phyloP scores from a whole-genome alignment of 2,797 vertebrate genomes.

The Poeciliopsis presidionis region DNA sequence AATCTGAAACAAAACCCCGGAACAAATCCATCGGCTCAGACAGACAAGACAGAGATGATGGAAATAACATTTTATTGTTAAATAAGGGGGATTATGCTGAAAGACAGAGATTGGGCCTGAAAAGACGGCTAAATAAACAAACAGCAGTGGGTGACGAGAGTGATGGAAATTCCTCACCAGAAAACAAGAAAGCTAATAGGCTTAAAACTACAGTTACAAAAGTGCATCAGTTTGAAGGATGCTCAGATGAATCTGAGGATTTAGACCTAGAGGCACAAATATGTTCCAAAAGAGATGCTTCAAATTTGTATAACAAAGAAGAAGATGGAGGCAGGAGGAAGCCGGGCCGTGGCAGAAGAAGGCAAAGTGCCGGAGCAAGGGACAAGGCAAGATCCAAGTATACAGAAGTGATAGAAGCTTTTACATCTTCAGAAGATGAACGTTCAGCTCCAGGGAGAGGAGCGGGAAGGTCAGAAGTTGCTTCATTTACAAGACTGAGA shows the following conservation, averaged over 20 bases:
- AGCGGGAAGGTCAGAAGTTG: not conserved
- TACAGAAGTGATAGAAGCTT: slow-evolving; percentile 80
- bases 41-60: slow-evolving; percentile 43
- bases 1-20: slow-evolving; percentile 26
- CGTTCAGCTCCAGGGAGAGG: slow-evolving; percentile 16
- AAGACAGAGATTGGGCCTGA: slow-evolving; percentile 55
- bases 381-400: slow-evolving; percentile 31
- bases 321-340: slow-evolving; percentile 10
- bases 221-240: slow-evolving; percentile 36
- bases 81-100: slow-evolving; percentile 63
- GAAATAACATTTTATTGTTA: slow-evolving; percentile 42
- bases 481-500: slow-evolving; percentile 52
- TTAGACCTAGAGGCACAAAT: slow-evolving; percentile 66
- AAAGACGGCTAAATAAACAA: slow-evolving; percentile 25
- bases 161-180: slow-evolving; percentile 38
- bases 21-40: slow-evolving; percentile 69
- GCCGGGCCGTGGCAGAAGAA: slow-evolving; percentile 20
- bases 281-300: slow-evolving; percentile 4
- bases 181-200: slow-evolving; percentile 39
- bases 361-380: slow-evolving; percentile 13
- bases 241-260: slow-evolving; percentile 91
- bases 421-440: slow-evolving; percentile 88
- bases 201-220: slow-evolving; percentile 46
- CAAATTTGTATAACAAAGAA: slow-evolving; percentile 14
- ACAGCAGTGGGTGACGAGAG: slow-evolving; percentile 25